Percentiles rank a stretch among this genome's conserved stretches.
Evolutionary conservation across 2,888 invertebrate species (phyloP).

Genomic region (Melanostoma scalare): DNA sequence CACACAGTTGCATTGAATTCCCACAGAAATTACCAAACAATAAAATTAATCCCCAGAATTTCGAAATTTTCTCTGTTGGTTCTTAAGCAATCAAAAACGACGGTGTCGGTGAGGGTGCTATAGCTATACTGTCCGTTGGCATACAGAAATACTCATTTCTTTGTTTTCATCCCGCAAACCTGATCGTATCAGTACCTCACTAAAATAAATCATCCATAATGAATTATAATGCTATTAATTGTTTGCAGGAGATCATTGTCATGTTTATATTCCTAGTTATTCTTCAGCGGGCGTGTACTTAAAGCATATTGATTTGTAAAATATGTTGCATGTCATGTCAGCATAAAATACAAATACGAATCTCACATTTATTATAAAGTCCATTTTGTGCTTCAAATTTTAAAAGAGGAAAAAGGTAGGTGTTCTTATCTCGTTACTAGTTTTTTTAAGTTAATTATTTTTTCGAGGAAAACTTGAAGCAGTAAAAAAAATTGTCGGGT

Average conservation of each 20-base stretch:
- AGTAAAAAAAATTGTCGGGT: too few species aligned
- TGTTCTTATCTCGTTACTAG: too few species aligned
- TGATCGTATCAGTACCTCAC: conserved; percentile 34
- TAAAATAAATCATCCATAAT: conserved; percentile 58
- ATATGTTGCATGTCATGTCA: conserved; percentile 22
- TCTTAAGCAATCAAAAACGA: conserved; percentile 39
- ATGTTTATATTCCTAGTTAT: conserved; percentile 51
- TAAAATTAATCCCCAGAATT: conserved; percentile 64
- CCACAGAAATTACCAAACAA: conserved; percentile 63
- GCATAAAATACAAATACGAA: conserved; percentile 3
- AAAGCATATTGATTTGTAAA: not conserved
- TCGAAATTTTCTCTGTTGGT: conserved; percentile 45
- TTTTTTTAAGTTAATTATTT: too few species aligned
- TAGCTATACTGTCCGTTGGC: conserved; percentile 8
- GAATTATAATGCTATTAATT: conserved; percentile 51
- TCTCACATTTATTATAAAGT: conserved; percentile 12
- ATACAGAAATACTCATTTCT: not conserved
- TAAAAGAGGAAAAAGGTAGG: too few species aligned
- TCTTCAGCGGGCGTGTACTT: conserved; percentile 3
- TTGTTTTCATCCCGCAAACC: conserved; percentile 14
- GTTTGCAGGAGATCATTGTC: conserved; percentile 43
- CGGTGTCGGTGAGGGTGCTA: conserved; percentile 27
- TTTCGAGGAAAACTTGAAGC: too few species aligned
- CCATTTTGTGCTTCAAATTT: too few species aligned
- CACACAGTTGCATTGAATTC: conserved; percentile 61